phyloP scores from a whole-genome alignment of 1,140 invertebrate species.

The Brachionus plicatilis region DNA sequence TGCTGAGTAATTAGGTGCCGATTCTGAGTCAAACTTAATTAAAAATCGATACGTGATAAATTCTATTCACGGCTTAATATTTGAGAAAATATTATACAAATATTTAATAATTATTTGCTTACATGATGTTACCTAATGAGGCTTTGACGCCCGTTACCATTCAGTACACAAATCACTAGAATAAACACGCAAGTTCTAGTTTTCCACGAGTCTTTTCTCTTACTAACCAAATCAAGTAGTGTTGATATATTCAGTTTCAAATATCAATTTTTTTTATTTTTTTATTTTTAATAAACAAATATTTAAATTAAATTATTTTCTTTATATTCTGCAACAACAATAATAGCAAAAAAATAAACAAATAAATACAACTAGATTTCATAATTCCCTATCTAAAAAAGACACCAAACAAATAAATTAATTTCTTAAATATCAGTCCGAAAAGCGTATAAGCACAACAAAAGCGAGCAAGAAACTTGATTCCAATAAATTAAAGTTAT shows the following conservation, averaged over 20 bases:
- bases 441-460: neutral
- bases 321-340: neutral
- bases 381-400: conserved; percentile 7
- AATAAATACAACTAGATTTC: conserved; percentile 15
- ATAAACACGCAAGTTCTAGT: neutral
- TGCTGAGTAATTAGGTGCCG: neutral
- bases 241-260: neutral
- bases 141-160: neutral
- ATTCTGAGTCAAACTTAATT: neutral
- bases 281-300: neutral
- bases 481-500: neutral
- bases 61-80: neutral
- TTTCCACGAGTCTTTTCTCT: neutral
- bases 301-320: conserved; percentile 13
- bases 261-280: neutral
- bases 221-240: neutral
- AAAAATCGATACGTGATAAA: neutral
- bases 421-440: neutral
- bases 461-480: neutral
- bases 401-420: conserved; percentile 26
- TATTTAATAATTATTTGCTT: neutral
- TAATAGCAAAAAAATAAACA: neutral
- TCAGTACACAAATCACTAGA: neutral
- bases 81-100: neutral
- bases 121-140: neutral